Base-by-base conservation (phyloP, 1,140 invertebrate species). In the Euglossa dilemma region DNA sequence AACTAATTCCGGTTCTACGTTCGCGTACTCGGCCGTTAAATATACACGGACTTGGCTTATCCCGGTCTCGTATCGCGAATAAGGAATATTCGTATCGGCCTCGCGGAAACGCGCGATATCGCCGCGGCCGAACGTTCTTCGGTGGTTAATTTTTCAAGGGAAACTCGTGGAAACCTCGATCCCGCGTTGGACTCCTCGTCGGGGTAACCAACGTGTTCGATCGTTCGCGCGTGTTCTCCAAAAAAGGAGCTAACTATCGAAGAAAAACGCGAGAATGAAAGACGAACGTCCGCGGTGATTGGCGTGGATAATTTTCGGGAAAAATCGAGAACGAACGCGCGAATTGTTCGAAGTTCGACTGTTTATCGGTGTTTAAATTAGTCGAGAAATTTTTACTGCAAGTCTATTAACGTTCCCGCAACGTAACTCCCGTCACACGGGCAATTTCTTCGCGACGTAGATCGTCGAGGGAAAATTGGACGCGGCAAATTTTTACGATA, bases 311-410 rank as follows among this genome's bases (percentile, higher is more conserved):
- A 67, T 70, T 83, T 56, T 8, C 18, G 43, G 20, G 23, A 57
- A 52, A 18, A 28, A 28, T 25, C 11, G 64, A 23, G 45, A 7
- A 12, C 45, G 54, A 28, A 50, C 12, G 12, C 8, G 1, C 6
- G 52, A 43, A 25, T 66, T 56, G 71, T 84, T 82, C 67, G 28
- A 36, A 18, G 78, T 72, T 70, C 54, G 54, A 87, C 76, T 74
- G 84, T 89, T 86, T 87, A 75, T 73, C 72, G 76, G 25, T 54
- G 63, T 91, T 89, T 85, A 86, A 91, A 86, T 89, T 91, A 89
- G 85, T 88, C 87, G 84, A 45, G 72, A 76, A 73, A 90, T 89
- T 88, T 88, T 90, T 76, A 89, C 81, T 77, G 89, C 73, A 91
- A 90, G 79, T 84, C 84, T 83, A 91, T 91, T 91, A 91, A 87